phyloP scores from a whole-genome alignment of 2,113 vertebrate genomes.

The Pedetes capensis region DNA sequence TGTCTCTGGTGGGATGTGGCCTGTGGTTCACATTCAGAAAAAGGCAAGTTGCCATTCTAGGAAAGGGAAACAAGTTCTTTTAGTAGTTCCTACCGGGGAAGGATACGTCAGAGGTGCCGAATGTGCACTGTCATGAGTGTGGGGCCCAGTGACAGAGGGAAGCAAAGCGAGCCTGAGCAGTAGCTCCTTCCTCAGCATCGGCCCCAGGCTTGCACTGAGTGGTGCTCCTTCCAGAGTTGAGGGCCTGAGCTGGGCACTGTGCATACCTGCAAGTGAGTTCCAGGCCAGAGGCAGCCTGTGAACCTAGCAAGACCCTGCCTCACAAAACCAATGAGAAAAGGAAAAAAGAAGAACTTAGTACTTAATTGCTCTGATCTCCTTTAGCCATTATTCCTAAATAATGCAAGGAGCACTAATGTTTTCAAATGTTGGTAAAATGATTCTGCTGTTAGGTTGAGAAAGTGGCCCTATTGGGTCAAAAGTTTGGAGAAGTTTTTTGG shows the following conservation, averaged over 20 bases:
- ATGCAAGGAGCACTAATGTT: not conserved
- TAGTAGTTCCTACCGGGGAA: not conserved
- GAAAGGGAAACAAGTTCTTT: not conserved
- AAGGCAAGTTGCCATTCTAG: slow-evolving; percentile 85
- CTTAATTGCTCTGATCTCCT: too few species aligned
- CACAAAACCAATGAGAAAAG: too few species aligned
- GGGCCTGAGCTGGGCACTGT: too few species aligned
- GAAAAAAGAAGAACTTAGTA: too few species aligned
- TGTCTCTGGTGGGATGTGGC: slow-evolving; percentile 99
- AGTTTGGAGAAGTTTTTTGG: not conserved
- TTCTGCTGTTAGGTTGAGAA: not conserved
- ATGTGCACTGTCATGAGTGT: rapidly evolving
- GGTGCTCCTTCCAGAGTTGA: not conserved
- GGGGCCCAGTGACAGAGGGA: not conserved
- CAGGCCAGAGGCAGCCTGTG: too few species aligned
- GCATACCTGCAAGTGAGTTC: too few species aligned
- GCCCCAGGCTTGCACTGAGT: too few species aligned
- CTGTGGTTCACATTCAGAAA: slow-evolving; percentile 98
- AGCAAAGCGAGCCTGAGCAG: not conserved
- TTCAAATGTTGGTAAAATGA: not conserved
- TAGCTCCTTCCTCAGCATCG: not conserved
- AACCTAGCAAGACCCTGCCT: too few species aligned
- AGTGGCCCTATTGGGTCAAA: not conserved
- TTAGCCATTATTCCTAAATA: not conserved
- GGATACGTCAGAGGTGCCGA: not conserved